Conservation (phyloP, 2,888 invertebrate genomes). For the Litoditis marina region DNA sequence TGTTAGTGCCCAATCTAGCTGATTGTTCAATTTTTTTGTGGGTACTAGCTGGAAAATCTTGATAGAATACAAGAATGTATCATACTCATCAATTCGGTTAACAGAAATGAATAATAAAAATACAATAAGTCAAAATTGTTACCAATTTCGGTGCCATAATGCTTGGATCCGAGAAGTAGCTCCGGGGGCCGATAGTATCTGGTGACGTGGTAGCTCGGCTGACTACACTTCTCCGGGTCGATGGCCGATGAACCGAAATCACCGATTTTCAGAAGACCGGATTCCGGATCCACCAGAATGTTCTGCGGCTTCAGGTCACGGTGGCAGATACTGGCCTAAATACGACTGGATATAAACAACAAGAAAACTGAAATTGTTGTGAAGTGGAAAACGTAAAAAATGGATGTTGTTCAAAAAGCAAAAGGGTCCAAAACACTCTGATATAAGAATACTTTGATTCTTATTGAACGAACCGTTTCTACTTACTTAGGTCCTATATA, state of each 20-base stretch:
- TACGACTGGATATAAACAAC: neutral
- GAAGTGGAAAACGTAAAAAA: too few relatives aligned
- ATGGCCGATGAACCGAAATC: slow-evolving; percentile 75
- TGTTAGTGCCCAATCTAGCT: neutral
- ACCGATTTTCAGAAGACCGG: slow-evolving; percentile 84
- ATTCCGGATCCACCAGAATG: slow-evolving; percentile 86
- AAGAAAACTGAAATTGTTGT: neutral
- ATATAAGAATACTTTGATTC: too few relatives aligned
- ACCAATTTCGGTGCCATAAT: slow-evolving; percentile 94
- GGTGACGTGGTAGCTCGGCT: slow-evolving; percentile 48
- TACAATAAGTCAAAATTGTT: slow-evolving; percentile 67
- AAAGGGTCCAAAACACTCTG: too few relatives aligned
- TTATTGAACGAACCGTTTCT: too few relatives aligned
- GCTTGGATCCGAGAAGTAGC: slow-evolving; percentile 66
- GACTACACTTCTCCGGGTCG: slow-evolving; percentile 16
- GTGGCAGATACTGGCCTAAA: slow-evolving; percentile 67
- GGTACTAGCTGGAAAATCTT: too few relatives aligned
- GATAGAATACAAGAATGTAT: too few relatives aligned
- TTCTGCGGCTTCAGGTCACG: slow-evolving; percentile 98
- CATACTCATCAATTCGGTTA: neutral
- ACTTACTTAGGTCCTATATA: too few relatives aligned
- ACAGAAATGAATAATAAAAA: neutral
- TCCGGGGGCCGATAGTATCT: slow-evolving; percentile 70
- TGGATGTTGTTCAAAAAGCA: too few relatives aligned
- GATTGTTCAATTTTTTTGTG: neutral